phyloP scores from a whole-genome alignment of 2,797 vertebrate species.

The Enteromius anoplus region DNA sequence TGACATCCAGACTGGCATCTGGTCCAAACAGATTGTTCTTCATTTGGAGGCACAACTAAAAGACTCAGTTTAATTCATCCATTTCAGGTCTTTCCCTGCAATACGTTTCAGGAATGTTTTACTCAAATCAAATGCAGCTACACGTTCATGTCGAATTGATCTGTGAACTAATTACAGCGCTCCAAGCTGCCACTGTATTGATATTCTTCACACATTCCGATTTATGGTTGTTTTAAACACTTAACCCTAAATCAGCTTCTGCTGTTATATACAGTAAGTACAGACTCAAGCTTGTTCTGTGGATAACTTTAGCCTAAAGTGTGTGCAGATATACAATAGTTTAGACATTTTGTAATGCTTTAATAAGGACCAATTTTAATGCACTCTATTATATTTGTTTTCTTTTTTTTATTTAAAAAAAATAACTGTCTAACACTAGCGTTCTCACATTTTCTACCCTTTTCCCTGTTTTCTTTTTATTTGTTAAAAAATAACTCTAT shows the following conservation, averaged over 20 bases:
- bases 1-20: conserved; percentile 8
- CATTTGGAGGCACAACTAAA: not conserved
- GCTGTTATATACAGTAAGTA: not conserved
- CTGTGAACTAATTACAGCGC: not conserved
- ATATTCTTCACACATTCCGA: not conserved
- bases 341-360: not conserved
- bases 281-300: not conserved
- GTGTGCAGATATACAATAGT: not conserved
- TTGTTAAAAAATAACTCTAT: not conserved
- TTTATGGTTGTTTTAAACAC: not conserved
- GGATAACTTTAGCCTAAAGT: not conserved
- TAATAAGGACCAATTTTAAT: not conserved
- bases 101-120: conserved; percentile 8
- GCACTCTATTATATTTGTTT: too few relatives aligned
- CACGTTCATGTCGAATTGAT: conserved; percentile 10
- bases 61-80: not conserved
- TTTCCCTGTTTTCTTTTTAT: not conserved
- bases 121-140: not conserved
- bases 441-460: not conserved
- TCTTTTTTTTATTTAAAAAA: too few relatives aligned
- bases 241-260: not conserved
- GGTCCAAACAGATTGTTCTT: conserved; percentile 36
- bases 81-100: not conserved
- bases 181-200: not conserved
- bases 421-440: not conserved